phyloP scores from a whole-genome alignment of 2,797 vertebrate genomes.

The Urosaurus nigricauda region DNA sequence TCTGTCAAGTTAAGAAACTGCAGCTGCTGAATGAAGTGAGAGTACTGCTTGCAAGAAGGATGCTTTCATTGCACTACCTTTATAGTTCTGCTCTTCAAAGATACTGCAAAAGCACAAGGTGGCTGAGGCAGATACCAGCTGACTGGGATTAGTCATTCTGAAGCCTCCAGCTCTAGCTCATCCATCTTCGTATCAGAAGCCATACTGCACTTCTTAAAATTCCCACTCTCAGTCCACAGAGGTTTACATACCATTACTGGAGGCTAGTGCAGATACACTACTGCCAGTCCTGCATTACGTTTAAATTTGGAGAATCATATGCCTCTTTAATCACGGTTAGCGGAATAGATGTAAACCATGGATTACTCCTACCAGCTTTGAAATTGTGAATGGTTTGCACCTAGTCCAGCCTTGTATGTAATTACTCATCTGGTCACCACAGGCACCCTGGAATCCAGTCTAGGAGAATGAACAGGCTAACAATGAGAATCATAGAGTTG shows the following conservation, averaged over 20 bases:
- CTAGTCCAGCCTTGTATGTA: background rate
- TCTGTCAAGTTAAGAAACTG: background rate
- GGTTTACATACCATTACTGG: background rate
- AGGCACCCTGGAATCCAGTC: background rate
- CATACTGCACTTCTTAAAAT: background rate
- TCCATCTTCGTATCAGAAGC: background rate
- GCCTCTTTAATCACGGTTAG: no score
- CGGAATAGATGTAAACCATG: background rate
- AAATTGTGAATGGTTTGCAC: background rate
- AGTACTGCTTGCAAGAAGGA: background rate
- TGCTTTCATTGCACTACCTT: background rate
- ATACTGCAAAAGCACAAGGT: background rate
- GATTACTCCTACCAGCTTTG: background rate
- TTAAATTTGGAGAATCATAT: background rate
- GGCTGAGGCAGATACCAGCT: background rate
- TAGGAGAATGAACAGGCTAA: background rate
- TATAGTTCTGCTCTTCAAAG: background rate
- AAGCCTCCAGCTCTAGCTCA: background rate
- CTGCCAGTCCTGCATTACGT: background rate
- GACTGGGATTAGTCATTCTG: background rate
- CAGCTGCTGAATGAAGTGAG: background rate
- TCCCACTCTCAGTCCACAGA: background rate
- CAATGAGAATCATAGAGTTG: no score
- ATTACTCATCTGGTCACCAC: no score
- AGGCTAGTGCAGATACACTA: background rate